These are phyloP conservation scores for Entomyzon cyanotis DNA, from an alignment of 2,113 vertebrate species.

Conservation along the genomic window DNA sequence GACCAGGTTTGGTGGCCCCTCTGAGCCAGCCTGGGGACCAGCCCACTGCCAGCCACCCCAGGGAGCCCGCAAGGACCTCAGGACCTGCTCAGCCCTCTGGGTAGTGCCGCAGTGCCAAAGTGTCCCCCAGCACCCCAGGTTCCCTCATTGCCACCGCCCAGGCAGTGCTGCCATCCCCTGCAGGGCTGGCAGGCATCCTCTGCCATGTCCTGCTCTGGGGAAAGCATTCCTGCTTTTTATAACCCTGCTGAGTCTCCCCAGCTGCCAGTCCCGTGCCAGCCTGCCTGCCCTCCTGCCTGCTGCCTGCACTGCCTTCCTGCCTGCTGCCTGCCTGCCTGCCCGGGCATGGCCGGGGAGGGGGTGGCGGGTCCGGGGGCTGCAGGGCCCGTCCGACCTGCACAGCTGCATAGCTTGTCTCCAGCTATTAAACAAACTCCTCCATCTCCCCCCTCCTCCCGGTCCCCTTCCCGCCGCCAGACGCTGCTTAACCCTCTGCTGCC, in stretches of 20 bases:
- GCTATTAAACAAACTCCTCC: constrained; percentile 59
- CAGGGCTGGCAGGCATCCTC: not conserved
- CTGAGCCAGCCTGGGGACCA: not conserved
- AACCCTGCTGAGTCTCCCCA: not conserved
- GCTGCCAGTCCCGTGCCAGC: not conserved
- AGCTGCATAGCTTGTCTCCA: constrained; percentile 62
- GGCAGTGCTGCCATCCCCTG: not conserved
- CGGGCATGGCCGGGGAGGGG: not conserved
- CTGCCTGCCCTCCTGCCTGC: not conserved
- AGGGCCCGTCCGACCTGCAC: constrained; percentile 40
- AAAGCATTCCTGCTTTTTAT: constrained; percentile 40
- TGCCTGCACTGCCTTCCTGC: not conserved
- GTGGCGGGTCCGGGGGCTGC: not conserved
- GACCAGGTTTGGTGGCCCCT: not conserved
- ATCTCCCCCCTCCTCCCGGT: not conserved
- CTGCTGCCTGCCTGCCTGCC: not conserved
- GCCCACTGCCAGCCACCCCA: not conserved
- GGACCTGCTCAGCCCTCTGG: not conserved
- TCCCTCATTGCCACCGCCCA: not conserved
- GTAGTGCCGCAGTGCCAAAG: fast-evolving
- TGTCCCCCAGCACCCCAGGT: fast-evolving
- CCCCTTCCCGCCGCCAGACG: constrained; percentile 23
- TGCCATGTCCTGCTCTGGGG: not conserved
- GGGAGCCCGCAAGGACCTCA: not conserved
- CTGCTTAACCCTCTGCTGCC: constrained; percentile 53